Evolutionary conservation across 1,140 invertebrate genomes (phyloP).

Genomic region (Paralvinella palmiformis): DNA sequence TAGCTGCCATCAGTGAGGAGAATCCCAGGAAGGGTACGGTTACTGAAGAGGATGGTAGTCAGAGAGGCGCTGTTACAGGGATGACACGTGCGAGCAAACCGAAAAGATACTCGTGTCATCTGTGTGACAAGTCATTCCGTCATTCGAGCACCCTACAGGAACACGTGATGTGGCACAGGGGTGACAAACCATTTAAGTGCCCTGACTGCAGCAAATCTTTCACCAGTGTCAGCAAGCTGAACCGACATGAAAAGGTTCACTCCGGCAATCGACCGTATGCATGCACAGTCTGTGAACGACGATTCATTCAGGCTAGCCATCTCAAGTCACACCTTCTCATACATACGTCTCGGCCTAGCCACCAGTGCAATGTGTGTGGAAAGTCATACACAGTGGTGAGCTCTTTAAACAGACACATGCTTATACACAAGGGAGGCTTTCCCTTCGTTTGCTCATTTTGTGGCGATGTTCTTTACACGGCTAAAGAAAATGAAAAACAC

Average conservation of each 20-base stretch:
- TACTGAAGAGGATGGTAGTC: too few relatives aligned
- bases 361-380: neutral
- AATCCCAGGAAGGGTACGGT: too few relatives aligned
- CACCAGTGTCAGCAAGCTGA: neutral
- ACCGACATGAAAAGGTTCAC: constrained; percentile 10
- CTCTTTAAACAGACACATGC: constrained; percentile 85
- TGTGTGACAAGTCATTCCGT: constrained; percentile 1
- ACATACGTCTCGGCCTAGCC: neutral
- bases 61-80: too few relatives aligned
- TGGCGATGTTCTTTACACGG: constrained; percentile 39
- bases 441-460: constrained; percentile 87
- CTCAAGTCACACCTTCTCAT: constrained; percentile 49
- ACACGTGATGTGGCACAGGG: constrained; percentile 3
- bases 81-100: too few relatives aligned
- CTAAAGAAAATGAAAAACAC: constrained; percentile 38
- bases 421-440: constrained; percentile 93
- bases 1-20: too few relatives aligned
- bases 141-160: constrained; percentile 9
- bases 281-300: constrained; percentile 98
- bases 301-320: constrained; percentile 97
- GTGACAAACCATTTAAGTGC: constrained; percentile 7
- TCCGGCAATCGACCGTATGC: constrained; percentile 62
- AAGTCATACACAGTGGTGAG: neutral
- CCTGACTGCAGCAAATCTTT: constrained; percentile 9
- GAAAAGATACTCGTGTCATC: neutral